Evolutionary conservation across 2,797 vertebrate species (phyloP).

Genomic region (Oreochromis mossambicus): DNA sequence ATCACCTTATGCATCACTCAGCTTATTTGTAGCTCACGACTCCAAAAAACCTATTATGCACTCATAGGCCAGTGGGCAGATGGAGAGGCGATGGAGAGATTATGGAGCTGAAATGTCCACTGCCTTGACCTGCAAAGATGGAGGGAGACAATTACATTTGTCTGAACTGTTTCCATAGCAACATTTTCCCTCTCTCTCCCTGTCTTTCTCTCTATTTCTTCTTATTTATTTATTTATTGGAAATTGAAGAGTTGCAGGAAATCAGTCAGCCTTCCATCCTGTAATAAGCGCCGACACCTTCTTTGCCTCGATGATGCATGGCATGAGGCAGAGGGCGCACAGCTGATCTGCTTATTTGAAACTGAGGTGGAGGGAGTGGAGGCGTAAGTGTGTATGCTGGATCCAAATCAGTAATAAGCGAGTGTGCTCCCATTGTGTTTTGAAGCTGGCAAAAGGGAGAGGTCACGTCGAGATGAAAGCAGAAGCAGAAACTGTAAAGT

Average conservation of each 20-base stretch:
- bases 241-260: background rate
- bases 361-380: background rate
- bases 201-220: background rate
- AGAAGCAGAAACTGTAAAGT: background rate
- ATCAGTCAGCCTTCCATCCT: background rate
- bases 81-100: slow-evolving; percentile 25
- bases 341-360: slow-evolving; percentile 1
- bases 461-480: slow-evolving; percentile 28
- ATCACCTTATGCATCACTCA: background rate
- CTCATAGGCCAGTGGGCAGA: background rate
- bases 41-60: slow-evolving; percentile 19
- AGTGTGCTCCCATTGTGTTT: background rate
- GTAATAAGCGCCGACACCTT: slow-evolving; percentile 19
- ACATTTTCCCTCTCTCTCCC: slow-evolving; percentile 14
- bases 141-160: slow-evolving; percentile 60
- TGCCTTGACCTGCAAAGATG: slow-evolving; percentile 60
- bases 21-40: background rate
- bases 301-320: slow-evolving; percentile 2
- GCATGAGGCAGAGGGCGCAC: background rate
- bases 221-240: background rate
- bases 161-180: slow-evolving; percentile 67
- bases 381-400: background rate
- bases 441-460: background rate
- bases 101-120: slow-evolving; percentile 22
- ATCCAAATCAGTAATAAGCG: background rate